Evolutionary conservation across 1,140 invertebrate genomes (phyloP).

Genomic region (Psilanteris sp.): DNA sequence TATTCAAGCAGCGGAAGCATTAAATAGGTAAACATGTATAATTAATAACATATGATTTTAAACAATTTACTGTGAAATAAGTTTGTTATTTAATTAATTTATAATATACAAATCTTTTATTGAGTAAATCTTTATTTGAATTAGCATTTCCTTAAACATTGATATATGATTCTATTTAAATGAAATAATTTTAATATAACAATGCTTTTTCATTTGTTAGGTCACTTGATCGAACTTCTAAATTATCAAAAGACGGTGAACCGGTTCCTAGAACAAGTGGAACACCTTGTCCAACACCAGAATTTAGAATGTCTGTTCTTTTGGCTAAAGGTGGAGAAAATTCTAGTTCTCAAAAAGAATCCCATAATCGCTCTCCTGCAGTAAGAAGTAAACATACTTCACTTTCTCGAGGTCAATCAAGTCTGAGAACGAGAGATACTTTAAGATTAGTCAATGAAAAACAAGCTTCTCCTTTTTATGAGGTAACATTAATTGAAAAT

Average conservation of each 20-base stretch:
- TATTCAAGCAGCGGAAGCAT: slow-evolving; percentile 84
- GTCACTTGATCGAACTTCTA: slow-evolving; percentile 73
- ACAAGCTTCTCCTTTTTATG: slow-evolving; percentile 68
- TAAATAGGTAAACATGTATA: slow-evolving; percentile 84
- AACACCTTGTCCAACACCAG: slow-evolving; percentile 74
- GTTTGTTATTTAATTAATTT: too few relatives aligned
- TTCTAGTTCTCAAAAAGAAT: slow-evolving; percentile 72
- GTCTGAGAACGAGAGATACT: slow-evolving; percentile 77
- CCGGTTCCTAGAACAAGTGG: slow-evolving; percentile 70
- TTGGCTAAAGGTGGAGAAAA: slow-evolving; percentile 84
- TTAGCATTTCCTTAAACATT: too few relatives aligned
- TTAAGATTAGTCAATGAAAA: slow-evolving; percentile 82
- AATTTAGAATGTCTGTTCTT: slow-evolving; percentile 87
- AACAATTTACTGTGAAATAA: too few relatives aligned
- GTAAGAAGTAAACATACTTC: slow-evolving; percentile 72
- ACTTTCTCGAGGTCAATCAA: slow-evolving; percentile 75
- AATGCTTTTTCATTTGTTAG: slow-evolving; percentile 58
- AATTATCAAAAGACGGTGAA: slow-evolving; percentile 74
- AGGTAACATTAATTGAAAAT: too few relatives aligned
- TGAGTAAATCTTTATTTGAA: too few relatives aligned
- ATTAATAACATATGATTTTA: too few relatives aligned
- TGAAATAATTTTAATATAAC: too few relatives aligned
- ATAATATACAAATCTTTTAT: too few relatives aligned
- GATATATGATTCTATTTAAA: too few relatives aligned
- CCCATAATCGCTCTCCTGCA: slow-evolving; percentile 74